Base-by-base conservation (phyloP, 2,797 vertebrate species). In the Sternotherus odoratus region DNA sequence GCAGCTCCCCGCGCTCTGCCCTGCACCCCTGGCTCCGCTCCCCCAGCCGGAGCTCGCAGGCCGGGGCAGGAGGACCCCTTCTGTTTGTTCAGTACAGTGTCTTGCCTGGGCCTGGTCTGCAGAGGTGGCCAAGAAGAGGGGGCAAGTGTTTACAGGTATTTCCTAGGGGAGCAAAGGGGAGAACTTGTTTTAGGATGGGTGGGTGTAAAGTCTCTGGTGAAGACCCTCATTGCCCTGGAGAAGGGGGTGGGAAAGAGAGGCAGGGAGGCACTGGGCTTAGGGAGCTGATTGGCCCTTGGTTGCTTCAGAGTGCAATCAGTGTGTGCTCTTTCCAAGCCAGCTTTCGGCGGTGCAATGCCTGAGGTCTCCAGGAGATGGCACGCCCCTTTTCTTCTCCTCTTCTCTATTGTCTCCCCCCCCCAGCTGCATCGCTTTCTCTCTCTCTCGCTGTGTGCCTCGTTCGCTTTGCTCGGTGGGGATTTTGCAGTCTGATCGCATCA, bases 371-470 rank as follows among this genome's bases (percentile, higher is more conserved):
- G 91, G 89, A 95, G 95, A 88, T 93, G 91, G 72, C 92, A 39
- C 90, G 79, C 86, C 82, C 8, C 66, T 26, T 50, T 39, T 5
- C 86, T 2, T 48, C n/a, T 48, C 82, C 50, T 28, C 88, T 90
- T 36, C 88, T 87, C 93, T 92, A 94, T 96, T 95, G 95, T 95
- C 92, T 92, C 1, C 91, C 83, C 1, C 91, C 83, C 21, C 56
- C 36, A 36, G 33, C 85, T 75, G 36, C 51, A 77, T 12, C 21
- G 74, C 56, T 85, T 63, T 81, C 51, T 69, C 63, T 19, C 63
- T 19, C n/a, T 74, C 48, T 74, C 5, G 46, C 7, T 21, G 28
- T 43, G 43, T 23, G 79, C 56, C 72, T 46, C 4, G 72, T 28
- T 43, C 39, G 72, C 43, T 75, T 30, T 43, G 72, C 72, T 74